A percentile compares a stretch with the other conserved stretches of the same genome.
These are phyloP conservation scores for Cryptocephalus moraei DNA, from an alignment of 2,888 invertebrate species.

Conservation along the genomic window DNA sequence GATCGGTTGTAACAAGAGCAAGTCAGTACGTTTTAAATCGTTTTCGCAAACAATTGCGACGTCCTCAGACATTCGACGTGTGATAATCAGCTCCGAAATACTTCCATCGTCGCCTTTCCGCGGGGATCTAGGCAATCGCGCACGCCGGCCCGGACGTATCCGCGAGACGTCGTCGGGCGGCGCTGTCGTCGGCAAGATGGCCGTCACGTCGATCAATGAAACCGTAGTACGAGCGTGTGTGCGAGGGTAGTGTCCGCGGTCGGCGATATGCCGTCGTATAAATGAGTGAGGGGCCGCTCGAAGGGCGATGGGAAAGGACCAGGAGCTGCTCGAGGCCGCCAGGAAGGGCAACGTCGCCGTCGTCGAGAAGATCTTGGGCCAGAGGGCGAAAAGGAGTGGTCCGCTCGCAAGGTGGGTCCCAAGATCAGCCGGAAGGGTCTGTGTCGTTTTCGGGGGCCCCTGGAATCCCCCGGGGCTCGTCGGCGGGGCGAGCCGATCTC, in stretches of 20 bases:
- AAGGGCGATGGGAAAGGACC: slow-evolving; percentile 82
- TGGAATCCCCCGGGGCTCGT: no score
- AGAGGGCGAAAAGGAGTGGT: slow-evolving; percentile 85
- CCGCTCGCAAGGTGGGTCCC: slow-evolving; percentile 78
- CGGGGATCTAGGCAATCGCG: no score
- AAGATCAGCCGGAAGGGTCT: slow-evolving; percentile 23
- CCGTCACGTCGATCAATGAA: slow-evolving; percentile 65
- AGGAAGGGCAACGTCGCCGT: slow-evolving; percentile 81
- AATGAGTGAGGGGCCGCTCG: slow-evolving; percentile 26
- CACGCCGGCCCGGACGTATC: no score
- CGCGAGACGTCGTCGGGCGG: slow-evolving; percentile 32
- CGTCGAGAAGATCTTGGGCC: slow-evolving; percentile 83
- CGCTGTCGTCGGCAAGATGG: slow-evolving; percentile 53
- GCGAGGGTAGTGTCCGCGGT: slow-evolving; percentile 30
- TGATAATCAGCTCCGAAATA: no score
- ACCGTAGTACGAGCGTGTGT: slow-evolving; percentile 50
- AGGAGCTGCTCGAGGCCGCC: slow-evolving; percentile 91
- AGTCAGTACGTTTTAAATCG: no score
- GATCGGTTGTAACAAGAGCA: no score
- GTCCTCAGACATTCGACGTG: no score
- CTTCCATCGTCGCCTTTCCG: no score
- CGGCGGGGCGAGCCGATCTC: no score
- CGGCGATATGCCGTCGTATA: slow-evolving; percentile 31
- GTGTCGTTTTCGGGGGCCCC: no score
- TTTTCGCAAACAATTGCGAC: no score